Base-by-base conservation (phyloP, 2,797 vertebrate genomes). In the Phoeniculus purpureus region DNA sequence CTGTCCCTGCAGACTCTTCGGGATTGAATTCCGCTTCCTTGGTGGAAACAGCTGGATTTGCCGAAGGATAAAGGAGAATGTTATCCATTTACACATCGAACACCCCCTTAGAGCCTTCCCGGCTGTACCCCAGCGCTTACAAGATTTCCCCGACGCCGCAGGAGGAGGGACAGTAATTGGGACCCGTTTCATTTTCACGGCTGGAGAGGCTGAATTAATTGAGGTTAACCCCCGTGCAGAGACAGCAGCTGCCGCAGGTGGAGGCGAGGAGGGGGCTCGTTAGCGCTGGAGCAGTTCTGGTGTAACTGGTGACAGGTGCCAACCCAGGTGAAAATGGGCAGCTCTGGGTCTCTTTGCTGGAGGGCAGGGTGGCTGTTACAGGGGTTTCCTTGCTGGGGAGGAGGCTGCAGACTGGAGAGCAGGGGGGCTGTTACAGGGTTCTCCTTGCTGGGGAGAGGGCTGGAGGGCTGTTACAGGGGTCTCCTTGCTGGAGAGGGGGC, bases 51-150 rank as follows among this genome's bases (percentile, higher is more conserved):
- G 85, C 72, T 87, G 73, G 75, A 62, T 91, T 74, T 80, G 47
- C 55, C 72, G 52, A 65, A 66, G 72, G 68, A 89, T 45, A 40
- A 87, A 82, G 85, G 72, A 11, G 88, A 90, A 81, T 91, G 90
- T 90, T 93, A 91, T 40, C 91, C 81, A 92, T 95, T 95, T 95
- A 60, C 90, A 89, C 82, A 19, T 94, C 90, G 31, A 51, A 87
- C 90, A 85, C 68, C 51, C 56, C 70, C 2, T 62, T 21, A 68
- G 81, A 32, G 68, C 12, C 2, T 10, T 59, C 85, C 51, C 4
- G 2, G 72, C 29, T 55, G 48, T n/a, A 31, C 0, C 0, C 40
- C 7, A 86, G 87, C 50, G 93, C 59, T 95, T 90, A 95, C 87
- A 94, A 94, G 91, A 65, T 92, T 89, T 88, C 62, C 8, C 71